Evolutionary conservation across 2,797 vertebrate genomes (phyloP).

Genomic region (Cryptoprocta ferox): DNA sequence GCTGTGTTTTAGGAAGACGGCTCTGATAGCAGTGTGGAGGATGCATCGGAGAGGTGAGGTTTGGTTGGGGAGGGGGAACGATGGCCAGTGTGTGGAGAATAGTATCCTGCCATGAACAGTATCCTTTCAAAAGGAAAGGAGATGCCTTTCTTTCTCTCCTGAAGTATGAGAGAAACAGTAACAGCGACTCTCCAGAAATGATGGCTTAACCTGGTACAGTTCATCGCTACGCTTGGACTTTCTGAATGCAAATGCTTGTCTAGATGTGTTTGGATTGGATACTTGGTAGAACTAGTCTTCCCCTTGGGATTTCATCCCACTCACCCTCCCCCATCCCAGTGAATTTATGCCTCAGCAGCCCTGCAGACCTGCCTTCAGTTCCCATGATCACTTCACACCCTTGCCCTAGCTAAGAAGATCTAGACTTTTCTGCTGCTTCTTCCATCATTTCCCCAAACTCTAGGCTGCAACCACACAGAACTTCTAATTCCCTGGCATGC

Average conservation of each 20-base stretch:
- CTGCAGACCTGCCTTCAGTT: background rate
- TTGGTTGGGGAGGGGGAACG: background rate
- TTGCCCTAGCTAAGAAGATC: background rate
- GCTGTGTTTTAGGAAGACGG: background rate
- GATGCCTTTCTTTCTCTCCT: background rate
- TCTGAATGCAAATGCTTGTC: slow-evolving; percentile 36
- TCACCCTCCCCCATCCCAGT: background rate
- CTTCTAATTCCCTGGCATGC: background rate
- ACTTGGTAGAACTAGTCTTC: background rate
- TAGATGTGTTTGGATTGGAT: background rate
- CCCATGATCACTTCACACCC: background rate
- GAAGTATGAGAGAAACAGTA: background rate
- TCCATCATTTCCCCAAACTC: background rate
- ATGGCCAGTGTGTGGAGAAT: background rate
- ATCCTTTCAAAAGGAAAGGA: background rate
- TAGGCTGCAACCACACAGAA: background rate
- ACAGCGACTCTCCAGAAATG: background rate
- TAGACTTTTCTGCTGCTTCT: background rate
- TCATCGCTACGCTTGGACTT: background rate
- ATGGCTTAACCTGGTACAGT: background rate
- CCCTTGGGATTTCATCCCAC: background rate
- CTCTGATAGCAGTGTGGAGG: background rate
- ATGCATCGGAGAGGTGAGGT: background rate
- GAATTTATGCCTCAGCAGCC: background rate
- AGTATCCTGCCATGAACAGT: background rate